phyloP scores from a whole-genome alignment of 2,888 invertebrate species.

The Sesia apiformis region DNA sequence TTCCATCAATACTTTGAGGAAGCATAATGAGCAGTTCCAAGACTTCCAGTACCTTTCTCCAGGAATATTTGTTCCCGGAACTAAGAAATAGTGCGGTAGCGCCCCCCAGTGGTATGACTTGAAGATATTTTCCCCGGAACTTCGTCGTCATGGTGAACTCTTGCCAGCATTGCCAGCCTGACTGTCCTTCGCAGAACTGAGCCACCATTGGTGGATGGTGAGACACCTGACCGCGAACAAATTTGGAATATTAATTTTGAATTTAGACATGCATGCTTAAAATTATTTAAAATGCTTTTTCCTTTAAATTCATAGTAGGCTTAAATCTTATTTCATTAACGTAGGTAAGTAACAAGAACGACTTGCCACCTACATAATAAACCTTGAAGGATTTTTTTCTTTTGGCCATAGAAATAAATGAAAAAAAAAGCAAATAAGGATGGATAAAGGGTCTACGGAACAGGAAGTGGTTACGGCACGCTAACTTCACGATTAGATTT shows the following conservation, averaged over 20 bases:
- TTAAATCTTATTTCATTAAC: too few relatives aligned
- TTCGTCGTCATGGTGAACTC: conserved; percentile 99
- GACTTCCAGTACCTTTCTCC: conserved; percentile 83
- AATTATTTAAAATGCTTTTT: too few relatives aligned
- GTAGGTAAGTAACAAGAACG: too few relatives aligned
- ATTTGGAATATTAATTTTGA: background rate
- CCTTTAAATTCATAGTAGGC: too few relatives aligned
- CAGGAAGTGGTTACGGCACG: too few relatives aligned
- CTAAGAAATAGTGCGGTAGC: conserved; percentile 80
- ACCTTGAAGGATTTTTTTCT: too few relatives aligned
- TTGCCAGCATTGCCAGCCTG: conserved; percentile 96
- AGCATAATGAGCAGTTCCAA: background rate
- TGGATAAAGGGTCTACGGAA: too few relatives aligned
- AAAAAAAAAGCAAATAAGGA: too few relatives aligned
- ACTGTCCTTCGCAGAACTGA: conserved; percentile 91
- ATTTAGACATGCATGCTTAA: background rate
- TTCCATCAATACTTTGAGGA: too few relatives aligned
- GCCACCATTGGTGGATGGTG: conserved; percentile 99
- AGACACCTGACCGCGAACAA: conserved; percentile 76
- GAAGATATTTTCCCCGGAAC: conserved; percentile 98
- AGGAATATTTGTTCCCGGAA: conserved; percentile 92
- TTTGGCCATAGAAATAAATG: too few relatives aligned
- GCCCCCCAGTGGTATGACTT: conserved; percentile 85
- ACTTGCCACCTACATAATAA: too few relatives aligned
- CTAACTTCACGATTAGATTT: too few relatives aligned